Percentiles rank a stretch among this genome's conserved stretches.
phyloP scores from a whole-genome alignment of 2,888 invertebrate genomes.

The Antitype chi region DNA sequence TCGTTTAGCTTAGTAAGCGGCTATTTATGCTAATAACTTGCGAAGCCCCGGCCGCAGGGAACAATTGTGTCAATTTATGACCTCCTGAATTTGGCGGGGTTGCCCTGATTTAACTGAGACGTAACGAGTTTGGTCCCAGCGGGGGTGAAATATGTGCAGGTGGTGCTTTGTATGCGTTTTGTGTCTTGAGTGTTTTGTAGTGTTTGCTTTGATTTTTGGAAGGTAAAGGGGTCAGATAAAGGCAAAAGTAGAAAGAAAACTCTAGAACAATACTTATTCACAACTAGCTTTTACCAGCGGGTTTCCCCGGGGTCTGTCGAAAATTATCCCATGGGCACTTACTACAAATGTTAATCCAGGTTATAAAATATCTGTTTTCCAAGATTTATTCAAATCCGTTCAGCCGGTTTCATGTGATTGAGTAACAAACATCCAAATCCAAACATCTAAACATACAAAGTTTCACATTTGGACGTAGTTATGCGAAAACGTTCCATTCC shows the following conservation, averaged over 20 bases:
- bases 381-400: too few species aligned
- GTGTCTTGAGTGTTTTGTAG: conserved; percentile 35
- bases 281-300: too few species aligned
- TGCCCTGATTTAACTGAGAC: conserved; percentile 76
- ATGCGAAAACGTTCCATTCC: too few species aligned
- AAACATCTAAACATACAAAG: too few species aligned
- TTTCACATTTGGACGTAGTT: too few species aligned
- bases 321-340: too few species aligned
- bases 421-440: too few species aligned
- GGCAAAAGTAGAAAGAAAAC: neutral
- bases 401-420: too few species aligned
- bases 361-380: too few species aligned
- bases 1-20: conserved; percentile 81
- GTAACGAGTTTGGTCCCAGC: conserved; percentile 66
- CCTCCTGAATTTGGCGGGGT: conserved; percentile 78
- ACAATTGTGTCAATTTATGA: conserved; percentile 83
- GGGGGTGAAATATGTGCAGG: conserved; percentile 61
- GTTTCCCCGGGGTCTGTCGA: too few species aligned
- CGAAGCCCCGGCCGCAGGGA: conserved; percentile 74
- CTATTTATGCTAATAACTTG: conserved; percentile 83
- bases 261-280: too few species aligned
- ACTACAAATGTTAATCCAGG: too few species aligned
- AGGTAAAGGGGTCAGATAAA: neutral
- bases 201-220: conserved; percentile 23
- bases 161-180: conserved; percentile 60